Conservation (phyloP, 1,140 invertebrate genomes). For the Heliothis virescens region DNA sequence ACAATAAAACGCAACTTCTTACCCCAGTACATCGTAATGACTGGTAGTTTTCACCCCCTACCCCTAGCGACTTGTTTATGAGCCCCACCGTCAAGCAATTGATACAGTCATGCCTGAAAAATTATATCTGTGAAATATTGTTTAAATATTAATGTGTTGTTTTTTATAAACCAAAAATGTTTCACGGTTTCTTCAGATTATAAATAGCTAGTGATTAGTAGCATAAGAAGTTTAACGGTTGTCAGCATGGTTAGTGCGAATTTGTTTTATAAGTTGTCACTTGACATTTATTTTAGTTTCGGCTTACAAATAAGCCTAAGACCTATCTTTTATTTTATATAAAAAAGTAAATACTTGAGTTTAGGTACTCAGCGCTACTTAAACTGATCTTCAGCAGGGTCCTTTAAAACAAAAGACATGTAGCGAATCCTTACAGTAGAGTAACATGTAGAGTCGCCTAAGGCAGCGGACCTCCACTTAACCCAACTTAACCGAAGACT, state of each 20-base stretch:
- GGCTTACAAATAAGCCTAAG: no score
- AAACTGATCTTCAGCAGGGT: neutral
- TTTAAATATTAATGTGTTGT: neutral
- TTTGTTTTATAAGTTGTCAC: no score
- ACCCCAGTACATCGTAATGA: conserved; percentile 58
- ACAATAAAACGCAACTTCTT: conserved; percentile 47
- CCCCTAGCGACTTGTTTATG: conserved; percentile 46
- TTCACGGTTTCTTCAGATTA: no score
- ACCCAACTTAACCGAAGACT: conserved; percentile 20
- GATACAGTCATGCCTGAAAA: conserved; percentile 29
- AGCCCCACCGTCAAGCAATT: conserved; percentile 36
- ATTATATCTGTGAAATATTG: neutral
- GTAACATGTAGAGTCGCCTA: conserved; percentile 11
- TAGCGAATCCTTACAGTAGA: neutral
- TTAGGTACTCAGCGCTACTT: neutral
- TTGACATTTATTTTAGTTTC: no score
- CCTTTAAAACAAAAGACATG: conserved; percentile 43
- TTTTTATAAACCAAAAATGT: neutral
- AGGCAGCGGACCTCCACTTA: conserved; percentile 26
- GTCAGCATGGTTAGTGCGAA: no score
- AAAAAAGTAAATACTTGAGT: no score
- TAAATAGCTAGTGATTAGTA: no score
- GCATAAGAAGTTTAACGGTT: no score
- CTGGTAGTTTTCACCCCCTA: conserved; percentile 64
- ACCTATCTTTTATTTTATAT: no score